These are phyloP conservation scores for Zelostemma sp. DNA, from an alignment of 1,140 invertebrate genomes.

Conservation along the genomic window DNA sequence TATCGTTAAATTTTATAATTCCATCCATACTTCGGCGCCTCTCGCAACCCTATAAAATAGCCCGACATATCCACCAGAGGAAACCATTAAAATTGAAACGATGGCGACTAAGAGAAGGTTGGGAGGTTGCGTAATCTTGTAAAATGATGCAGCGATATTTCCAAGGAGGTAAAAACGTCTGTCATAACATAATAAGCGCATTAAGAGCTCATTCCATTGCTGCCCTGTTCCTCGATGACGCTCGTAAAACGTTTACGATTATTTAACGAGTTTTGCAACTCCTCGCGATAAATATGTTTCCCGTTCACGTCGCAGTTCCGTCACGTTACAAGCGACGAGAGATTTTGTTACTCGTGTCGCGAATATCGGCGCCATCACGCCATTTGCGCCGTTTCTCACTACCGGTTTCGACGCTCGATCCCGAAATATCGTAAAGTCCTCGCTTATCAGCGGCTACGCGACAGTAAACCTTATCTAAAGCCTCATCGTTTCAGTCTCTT, in stretches of 20 bases:
- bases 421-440: conserved; percentile 48
- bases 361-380: conserved; percentile 34
- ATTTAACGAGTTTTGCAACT: conserved; percentile 22
- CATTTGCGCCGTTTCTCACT: conserved; percentile 28
- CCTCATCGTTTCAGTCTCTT: conserved; percentile 9
- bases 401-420: conserved; percentile 29
- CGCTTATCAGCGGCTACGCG: conserved; percentile 25
- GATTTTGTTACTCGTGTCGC: conserved; percentile 24
- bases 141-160: neutral
- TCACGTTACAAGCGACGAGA: conserved; percentile 24
- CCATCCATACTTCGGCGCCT: no score
- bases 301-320: conserved; percentile 22
- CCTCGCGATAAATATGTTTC: conserved; percentile 30
- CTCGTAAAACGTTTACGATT: conserved; percentile 36
- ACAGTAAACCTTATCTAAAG: conserved; percentile 45
- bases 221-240: conserved; percentile 18
- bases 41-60: no score
- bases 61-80: no score
- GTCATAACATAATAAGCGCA: conserved; percentile 2
- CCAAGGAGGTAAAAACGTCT: neutral
- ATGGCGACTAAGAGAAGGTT: no score
- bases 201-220: conserved; percentile 21
- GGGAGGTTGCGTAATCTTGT: neutral
- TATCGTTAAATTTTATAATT: no score
- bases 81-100: no score